Evolutionary conservation across 2,888 invertebrate species (phyloP), one percentile per base, ranked within the genome.

Genomic region (Caenorhabditis afra): DNA sequence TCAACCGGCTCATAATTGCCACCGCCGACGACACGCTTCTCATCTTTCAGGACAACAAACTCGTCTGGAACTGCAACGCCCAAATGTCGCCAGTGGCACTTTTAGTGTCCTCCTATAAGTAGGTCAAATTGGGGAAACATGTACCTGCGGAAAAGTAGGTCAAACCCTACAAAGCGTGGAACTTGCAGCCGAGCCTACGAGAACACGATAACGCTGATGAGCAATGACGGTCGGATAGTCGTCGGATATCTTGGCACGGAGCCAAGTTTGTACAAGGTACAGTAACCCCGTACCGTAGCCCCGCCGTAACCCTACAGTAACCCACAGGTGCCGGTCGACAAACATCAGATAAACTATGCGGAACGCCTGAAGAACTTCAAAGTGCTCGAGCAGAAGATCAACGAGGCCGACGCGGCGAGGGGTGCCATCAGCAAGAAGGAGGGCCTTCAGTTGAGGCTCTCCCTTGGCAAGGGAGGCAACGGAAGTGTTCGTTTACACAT

Each of bases 231-330:
- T 3, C 75, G 73, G 22, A 47, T 84, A 3, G 65, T 70, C 0
- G 59, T 84, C 18, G 82, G 83, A 7, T 85, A 84, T 41, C 70
- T 84, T 12, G 85, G 85, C 37, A 83, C 83, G 0, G 80, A 83
- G 67, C 81, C 83, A 18, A 81, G 67, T 71, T 49, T 81, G 11
- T 81, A 79, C 62, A 79, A 70, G 55, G 61, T 74, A 35, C 8
- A 22, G 10, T 22, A 35, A 44, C 18, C 10, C 44, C 29, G 4
- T 29, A 3, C 7, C 29, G n/a, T n/a, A n/a, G n/a, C 29, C 7
- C 29, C 29, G 3, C 29, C 29, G 7, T 5, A 29, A 29, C 29
- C n/a, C n/a, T 29, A 29, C 29, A 3, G 29, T 29, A 29, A 29
- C 7, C 29, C 29, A 29, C 37, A 50, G 58, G 67, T 79, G 2